Conservation (phyloP, 23 tunicate species). For the Trididemnum clinides region DNA sequence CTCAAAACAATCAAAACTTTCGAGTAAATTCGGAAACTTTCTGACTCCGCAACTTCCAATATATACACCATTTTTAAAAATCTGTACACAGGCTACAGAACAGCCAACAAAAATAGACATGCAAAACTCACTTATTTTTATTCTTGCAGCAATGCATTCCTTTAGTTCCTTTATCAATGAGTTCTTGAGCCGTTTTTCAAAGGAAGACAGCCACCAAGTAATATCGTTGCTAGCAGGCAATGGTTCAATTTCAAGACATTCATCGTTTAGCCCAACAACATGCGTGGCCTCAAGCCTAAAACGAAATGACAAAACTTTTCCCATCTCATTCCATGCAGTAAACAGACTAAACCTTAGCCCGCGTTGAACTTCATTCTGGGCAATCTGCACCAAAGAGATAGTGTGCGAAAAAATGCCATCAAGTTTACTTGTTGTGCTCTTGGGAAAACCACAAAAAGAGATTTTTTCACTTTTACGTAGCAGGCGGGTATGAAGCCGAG, state of each 20-base stretch:
- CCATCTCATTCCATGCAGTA: neutral
- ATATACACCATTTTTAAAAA: no score
- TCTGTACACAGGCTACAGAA: no score
- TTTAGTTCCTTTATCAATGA: conserved; percentile 28
- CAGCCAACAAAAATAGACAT: no score
- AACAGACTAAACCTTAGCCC: neutral
- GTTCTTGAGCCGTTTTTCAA: conserved; percentile 47
- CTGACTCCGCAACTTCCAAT: no score
- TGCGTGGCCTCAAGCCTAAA: conserved; percentile 73
- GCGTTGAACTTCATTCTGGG: neutral
- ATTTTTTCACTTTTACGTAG: no score
- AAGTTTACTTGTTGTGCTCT: no score
- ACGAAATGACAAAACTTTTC: neutral
- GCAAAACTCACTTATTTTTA: conserved; percentile 37
- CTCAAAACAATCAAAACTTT: no score
- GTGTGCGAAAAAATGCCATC: no score
- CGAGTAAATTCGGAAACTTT: no score
- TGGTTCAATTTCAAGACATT: conserved; percentile 45
- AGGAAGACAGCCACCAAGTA: conserved; percentile 48
- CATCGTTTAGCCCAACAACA: conserved; percentile 53
- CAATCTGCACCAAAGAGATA: no score
- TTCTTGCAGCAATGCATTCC: conserved; percentile 14
- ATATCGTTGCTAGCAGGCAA: conserved; percentile 62
- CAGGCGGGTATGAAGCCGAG: no score
- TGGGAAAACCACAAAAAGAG: no score